Evolutionary conservation across 1,140 invertebrate species (phyloP), one percentile per base, ranked within the genome.

Genomic region (Apolygus lucorum): DNA sequence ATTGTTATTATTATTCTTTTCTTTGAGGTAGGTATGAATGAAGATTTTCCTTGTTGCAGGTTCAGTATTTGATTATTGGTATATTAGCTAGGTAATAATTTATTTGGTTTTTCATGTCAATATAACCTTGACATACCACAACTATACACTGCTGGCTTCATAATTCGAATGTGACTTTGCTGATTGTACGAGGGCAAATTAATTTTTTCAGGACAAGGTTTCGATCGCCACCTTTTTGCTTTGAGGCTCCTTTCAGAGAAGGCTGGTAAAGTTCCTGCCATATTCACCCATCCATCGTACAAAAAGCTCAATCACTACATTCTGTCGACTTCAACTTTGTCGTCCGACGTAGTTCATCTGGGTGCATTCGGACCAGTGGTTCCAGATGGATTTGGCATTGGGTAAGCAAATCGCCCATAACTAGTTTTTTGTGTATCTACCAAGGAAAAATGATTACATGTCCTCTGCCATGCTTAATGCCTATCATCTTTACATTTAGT

Each of bases 281-380:
- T 98, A 63, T 98, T 88, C 78, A 80, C 84, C 68, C 92, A 96
- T 77, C 85, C 87, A 65, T 88, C 89, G 42, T 98, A 96, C 78
- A 78, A 82, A 28, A 81, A 81, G 71, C 87, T 98, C 54, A 96
- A 96, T 81, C 85, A 95, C 72, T 95, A 92, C 76, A 89, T 96
- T 70, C 78, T 99, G n/a, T 98, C 95, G 52, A 98, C 96, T 0
- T 98, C 95, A 24, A 98, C 96, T 2, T 79, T 99, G 17, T 88
- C 88, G 1, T 93, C 93, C 72, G 88, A 92, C n/a, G 86, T 86
- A 72, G 87, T 98, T n/a, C 77, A 86, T 68, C 87, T 90, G 42
- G 96, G 96, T 25, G 93, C 92, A 2, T 99, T 99, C 84, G 96
- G 92, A 1, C 94, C 96, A 4, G 95, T 97, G 17, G 87, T 92